Evolutionary conservation across 1,140 invertebrate genomes (phyloP), one percentile per base, ranked within the genome.

Genomic region (Harpegnathos saltator): DNA sequence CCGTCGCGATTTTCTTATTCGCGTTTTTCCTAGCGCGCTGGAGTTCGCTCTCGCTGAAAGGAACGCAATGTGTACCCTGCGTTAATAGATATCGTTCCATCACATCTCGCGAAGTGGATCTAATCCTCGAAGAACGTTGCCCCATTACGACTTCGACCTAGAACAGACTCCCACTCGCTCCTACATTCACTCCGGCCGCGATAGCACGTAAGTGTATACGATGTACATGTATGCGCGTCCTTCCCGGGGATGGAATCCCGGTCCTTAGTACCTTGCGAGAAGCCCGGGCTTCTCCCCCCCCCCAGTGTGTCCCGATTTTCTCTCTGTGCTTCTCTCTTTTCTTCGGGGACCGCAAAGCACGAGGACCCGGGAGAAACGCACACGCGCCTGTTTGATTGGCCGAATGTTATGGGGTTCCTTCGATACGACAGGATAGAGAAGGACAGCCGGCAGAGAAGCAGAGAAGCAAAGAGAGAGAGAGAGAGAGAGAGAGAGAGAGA

Each of bases 371-470:
- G 48, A 82, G 83, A 82, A 83, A 82, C 80, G 82, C 75, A 58
- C 84, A 48, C 80, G 83, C 84, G 85, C 82, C 68, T 71, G 83
- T 90, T 90, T 91, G 89, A 91, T 91, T 91, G 89, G 90, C 89
- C 85, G 65, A 88, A 89, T 88, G 81, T 87, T 86, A 88, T 83
- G 77, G 83, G 85, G 71, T 85, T 89, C 74, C 82, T 85, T 88
- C 86, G 85, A 91, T 91, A 88, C 78, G 73, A 50, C 19, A n/a
- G 14, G 61, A 50, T 66, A 54, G 62, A 56, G 63, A 33, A 58
- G 68, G 58, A 77, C 59, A 38, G n/a, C 29, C 61, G 77, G 58
- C 61, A 14, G 58, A 24, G 9, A 11, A 19, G 19, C 22, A 3
- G 14, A 56, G 29, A 17, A 22, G n/a, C 12, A 38, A 24, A 14